Conservation (phyloP, 2,888 invertebrate species). For the Tipula helvola region DNA sequence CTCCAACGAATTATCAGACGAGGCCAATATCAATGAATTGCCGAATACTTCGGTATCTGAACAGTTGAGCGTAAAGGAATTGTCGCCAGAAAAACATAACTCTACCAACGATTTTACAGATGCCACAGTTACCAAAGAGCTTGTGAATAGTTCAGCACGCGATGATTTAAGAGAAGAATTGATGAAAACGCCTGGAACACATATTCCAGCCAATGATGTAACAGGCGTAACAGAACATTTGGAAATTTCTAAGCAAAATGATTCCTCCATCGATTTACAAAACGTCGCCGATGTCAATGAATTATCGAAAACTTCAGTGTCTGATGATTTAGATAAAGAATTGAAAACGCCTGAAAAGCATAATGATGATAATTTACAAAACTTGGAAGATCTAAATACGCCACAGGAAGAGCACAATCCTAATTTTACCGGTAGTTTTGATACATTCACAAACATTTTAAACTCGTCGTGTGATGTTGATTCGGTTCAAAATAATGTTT, state of each 20-base stretch:
- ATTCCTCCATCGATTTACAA: too few relatives aligned
- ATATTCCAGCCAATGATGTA: constrained; percentile 12
- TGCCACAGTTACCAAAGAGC: not conserved
- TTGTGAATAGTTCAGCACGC: not conserved
- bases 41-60: not conserved
- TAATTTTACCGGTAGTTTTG: not conserved
- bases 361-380: not conserved
- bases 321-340: too few relatives aligned
- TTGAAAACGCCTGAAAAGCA: too few relatives aligned
- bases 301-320: not conserved
- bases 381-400: not conserved
- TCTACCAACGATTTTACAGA: constrained; percentile 11
- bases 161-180: constrained; percentile 9
- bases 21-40: not conserved
- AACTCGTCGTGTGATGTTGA: not conserved
- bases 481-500: not conserved
- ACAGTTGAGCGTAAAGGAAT: too few relatives aligned
- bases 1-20: too few relatives aligned
- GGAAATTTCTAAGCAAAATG: too few relatives aligned
- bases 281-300: too few relatives aligned
- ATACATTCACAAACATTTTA: not conserved
- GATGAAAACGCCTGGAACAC: not conserved
- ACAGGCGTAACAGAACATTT: not conserved
- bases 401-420: not conserved
- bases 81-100: too few relatives aligned